phyloP scores from a whole-genome alignment of 2,888 invertebrate genomes.

The Apotomis betuletana region DNA sequence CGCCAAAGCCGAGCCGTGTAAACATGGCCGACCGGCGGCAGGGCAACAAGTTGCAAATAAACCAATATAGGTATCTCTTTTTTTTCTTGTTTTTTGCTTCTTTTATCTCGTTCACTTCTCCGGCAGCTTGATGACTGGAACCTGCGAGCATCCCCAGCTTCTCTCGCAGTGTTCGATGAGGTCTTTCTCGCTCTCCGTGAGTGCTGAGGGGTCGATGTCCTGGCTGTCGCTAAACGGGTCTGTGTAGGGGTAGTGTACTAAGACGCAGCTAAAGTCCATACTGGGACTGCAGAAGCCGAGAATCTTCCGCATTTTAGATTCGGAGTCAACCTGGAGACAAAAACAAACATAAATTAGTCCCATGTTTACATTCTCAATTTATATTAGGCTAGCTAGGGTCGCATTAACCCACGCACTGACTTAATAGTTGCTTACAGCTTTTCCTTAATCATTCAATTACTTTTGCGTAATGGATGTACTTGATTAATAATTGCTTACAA shows the following conservation, averaged over 20 bases:
- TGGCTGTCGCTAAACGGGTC: constrained; percentile 77
- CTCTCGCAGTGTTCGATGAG: constrained; percentile 87
- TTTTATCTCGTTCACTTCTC: constrained; percentile 76
- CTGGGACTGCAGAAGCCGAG: constrained; percentile 73
- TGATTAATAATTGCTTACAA: no score
- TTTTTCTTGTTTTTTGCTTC: constrained; percentile 45
- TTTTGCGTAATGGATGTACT: no score
- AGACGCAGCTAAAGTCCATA: constrained; percentile 81
- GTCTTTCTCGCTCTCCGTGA: constrained; percentile 85
- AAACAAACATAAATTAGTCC: constrained; percentile 45
- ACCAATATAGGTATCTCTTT: constrained; percentile 46
- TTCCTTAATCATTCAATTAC: no score
- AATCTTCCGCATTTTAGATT: constrained; percentile 77
- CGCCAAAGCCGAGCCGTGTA: constrained; percentile 62
- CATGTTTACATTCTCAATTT: no score
- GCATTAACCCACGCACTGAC: no score
- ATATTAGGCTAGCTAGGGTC: no score
- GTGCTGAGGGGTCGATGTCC: constrained; percentile 70
- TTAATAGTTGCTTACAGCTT: no score
- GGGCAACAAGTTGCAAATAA: constrained; percentile 33
- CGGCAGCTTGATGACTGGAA: constrained; percentile 87
- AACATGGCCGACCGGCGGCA: constrained; percentile 43
- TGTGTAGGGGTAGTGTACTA: constrained; percentile 80
- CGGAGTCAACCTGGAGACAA: constrained; percentile 83
- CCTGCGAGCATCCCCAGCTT: constrained; percentile 85